These are phyloP conservation scores for Tinamus major DNA, from an alignment of 2,797 vertebrate genomes.

Conservation along the genomic window DNA sequence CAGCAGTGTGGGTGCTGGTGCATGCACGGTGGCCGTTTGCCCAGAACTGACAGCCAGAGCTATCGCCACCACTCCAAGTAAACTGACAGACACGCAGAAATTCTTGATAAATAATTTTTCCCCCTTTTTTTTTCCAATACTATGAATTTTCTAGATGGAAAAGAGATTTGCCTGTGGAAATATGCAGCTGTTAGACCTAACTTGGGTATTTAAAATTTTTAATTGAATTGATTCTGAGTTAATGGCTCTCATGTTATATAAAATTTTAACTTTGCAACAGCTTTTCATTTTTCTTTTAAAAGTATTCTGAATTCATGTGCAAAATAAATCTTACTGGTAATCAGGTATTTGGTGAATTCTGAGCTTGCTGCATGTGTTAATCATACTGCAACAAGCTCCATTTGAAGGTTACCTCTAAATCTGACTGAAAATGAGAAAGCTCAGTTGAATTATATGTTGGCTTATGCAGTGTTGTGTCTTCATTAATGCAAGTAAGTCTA, in stretches of 20 bases:
- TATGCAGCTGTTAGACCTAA: background rate
- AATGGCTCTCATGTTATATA: background rate
- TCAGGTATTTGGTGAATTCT: conserved; percentile 3
- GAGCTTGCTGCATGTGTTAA: background rate
- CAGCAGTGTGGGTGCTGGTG: background rate
- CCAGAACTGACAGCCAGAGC: background rate
- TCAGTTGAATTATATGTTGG: conserved; percentile 21
- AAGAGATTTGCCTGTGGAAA: background rate
- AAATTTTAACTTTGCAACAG: background rate
- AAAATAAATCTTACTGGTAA: background rate
- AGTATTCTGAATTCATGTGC: background rate
- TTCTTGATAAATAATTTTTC: background rate
- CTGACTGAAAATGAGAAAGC: conserved; percentile 44
- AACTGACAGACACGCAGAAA: background rate
- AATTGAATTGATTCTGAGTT: background rate
- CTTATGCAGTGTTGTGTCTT: conserved; percentile 44
- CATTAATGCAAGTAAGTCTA: conserved; percentile 3
- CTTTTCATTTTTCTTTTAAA: background rate
- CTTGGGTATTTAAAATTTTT: background rate
- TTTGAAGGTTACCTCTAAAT: conserved; percentile 16
- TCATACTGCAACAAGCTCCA: background rate
- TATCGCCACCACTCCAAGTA: background rate
- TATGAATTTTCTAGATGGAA: background rate
- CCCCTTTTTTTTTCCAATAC: background rate
- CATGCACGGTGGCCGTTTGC: background rate